These are phyloP conservation scores for Patella caerulea DNA, from an alignment of 2,888 invertebrate species.

Conservation along the genomic window DNA sequence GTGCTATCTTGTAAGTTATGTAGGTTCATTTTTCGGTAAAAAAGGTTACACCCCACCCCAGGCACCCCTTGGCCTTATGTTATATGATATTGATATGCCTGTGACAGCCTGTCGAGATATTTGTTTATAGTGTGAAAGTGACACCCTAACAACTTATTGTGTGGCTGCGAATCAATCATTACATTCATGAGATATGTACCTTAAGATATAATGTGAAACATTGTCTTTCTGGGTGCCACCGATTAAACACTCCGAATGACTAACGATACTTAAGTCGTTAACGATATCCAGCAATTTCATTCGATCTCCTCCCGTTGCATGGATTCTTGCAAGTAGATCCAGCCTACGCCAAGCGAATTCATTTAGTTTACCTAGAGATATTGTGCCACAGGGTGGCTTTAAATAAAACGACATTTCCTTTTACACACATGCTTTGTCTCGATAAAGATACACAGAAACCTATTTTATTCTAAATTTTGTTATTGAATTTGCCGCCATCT, in stretches of 20 bases:
- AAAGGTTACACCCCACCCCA: too few species aligned
- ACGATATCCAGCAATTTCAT: conserved; percentile 44
- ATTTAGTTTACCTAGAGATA: conserved; percentile 50
- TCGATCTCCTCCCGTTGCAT: conserved; percentile 20
- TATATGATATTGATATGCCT: too few species aligned
- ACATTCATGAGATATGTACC: conserved; percentile 40
- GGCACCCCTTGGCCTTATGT: too few species aligned
- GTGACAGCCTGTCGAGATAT: too few species aligned
- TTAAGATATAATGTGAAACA: conserved; percentile 65
- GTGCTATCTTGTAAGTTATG: too few species aligned
- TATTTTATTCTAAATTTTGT: too few species aligned
- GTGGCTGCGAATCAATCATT: too few species aligned
- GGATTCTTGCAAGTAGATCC: conserved; percentile 45
- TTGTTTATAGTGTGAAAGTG: too few species aligned
- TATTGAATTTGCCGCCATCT: conserved; percentile 1
- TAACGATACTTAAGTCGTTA: conserved; percentile 37
- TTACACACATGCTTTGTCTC: too few species aligned
- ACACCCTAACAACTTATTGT: too few species aligned
- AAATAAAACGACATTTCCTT: conserved; percentile 52
- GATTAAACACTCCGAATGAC: conserved; percentile 61
- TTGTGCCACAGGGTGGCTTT: conserved; percentile 48
- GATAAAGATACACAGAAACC: too few species aligned
- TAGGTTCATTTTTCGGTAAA: too few species aligned
- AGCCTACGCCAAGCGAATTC: conserved; percentile 47
- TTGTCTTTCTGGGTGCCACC: conserved; percentile 58